phyloP scores from a whole-genome alignment of 2,113 vertebrate species.

The Microcebus jonahi region DNA sequence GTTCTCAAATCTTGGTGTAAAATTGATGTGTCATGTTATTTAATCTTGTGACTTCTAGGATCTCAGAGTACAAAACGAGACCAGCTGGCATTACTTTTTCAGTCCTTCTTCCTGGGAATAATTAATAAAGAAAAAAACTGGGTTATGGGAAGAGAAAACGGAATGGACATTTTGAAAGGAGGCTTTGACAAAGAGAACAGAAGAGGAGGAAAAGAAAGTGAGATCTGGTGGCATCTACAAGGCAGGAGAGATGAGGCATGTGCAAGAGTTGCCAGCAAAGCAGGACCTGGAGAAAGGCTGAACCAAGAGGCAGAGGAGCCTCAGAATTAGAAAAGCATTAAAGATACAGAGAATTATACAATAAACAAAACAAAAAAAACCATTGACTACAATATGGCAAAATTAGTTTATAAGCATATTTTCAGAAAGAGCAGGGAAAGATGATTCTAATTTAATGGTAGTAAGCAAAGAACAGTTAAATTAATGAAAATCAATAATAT shows the following conservation, averaged over 20 bases:
- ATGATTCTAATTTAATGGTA: background rate
- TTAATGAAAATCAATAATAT: background rate
- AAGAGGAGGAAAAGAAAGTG: background rate
- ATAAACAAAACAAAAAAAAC: background rate
- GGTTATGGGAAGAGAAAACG: background rate
- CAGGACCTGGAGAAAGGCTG: background rate
- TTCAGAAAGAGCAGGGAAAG: background rate
- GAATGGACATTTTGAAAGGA: background rate
- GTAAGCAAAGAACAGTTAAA: background rate
- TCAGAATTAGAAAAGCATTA: background rate
- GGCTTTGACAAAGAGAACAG: background rate
- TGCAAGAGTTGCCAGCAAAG: background rate
- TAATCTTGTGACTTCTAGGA: background rate
- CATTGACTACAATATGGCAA: background rate
- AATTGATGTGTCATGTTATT: background rate
- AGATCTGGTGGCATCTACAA: background rate
- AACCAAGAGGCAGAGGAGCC: background rate
- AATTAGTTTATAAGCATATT: background rate
- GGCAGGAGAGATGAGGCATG: background rate
- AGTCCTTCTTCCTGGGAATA: background rate
- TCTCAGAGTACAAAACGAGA: background rate
- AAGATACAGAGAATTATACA: background rate
- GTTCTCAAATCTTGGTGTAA: background rate
- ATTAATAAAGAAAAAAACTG: background rate
- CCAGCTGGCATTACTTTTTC: background rate